Percentiles rank a stretch among this genome's conserved stretches.
Evolutionary conservation across 2,113 vertebrate genomes (phyloP).

Genomic region (Pteronura brasiliensis): DNA sequence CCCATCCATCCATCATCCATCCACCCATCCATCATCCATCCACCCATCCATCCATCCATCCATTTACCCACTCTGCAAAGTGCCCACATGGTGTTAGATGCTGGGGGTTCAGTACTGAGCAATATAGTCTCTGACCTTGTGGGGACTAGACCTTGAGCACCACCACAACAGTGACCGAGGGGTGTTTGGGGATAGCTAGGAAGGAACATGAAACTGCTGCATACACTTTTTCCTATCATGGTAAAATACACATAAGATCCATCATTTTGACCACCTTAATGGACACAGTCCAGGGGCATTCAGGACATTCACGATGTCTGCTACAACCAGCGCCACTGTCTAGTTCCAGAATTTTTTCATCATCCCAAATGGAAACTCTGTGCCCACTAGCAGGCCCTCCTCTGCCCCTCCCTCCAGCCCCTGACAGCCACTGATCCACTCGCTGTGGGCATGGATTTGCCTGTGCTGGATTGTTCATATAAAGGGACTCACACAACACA

Average conservation of each 20-base stretch:
- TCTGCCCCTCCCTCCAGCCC: neutral
- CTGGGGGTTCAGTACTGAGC: neutral
- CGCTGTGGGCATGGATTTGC: neutral
- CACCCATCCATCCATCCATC: neutral
- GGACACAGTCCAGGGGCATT: neutral
- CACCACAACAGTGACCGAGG: neutral
- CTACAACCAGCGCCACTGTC: neutral
- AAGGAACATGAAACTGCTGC: neutral
- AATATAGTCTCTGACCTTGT: neutral
- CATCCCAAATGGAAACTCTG: neutral
- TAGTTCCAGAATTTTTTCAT: neutral
- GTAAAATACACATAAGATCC: neutral
- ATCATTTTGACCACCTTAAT: neutral
- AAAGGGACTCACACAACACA: neutral
- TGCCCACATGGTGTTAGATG: neutral
- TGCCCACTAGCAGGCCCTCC: neutral
- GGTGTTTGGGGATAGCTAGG: neutral
- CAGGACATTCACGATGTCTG: neutral
- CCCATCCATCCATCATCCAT: neutral
- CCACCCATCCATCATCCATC: neutral
- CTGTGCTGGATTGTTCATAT: neutral
- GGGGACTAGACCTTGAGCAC: neutral
- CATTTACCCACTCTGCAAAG: constrained; percentile 28
- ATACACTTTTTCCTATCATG: neutral
- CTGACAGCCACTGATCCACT: neutral